These are phyloP conservation scores for Dicyrtomina minuta DNA, from an alignment of 2,888 invertebrate genomes.

Conservation along the genomic window DNA sequence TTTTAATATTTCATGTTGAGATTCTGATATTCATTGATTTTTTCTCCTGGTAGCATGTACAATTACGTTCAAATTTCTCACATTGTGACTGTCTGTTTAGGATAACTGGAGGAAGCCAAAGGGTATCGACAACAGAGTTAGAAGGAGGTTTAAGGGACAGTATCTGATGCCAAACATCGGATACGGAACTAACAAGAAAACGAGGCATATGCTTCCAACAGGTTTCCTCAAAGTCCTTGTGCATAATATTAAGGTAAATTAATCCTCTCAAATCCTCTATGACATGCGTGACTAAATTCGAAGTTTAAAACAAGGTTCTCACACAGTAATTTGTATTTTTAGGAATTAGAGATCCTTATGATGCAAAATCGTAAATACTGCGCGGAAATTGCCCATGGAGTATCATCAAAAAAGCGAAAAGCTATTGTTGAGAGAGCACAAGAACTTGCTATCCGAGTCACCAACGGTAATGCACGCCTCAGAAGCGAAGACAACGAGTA, in stretches of 20 bases:
- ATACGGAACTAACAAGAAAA: slow-evolving; percentile 93
- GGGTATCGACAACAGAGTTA: slow-evolving; percentile 99
- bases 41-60: too few relatives aligned
- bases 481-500: slow-evolving; percentile 99
- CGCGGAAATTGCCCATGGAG: slow-evolving; percentile 96
- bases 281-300: too few relatives aligned
- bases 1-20: too few relatives aligned
- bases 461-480: slow-evolving; percentile 93
- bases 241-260: slow-evolving; percentile 76
- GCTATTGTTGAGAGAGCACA: slow-evolving; percentile 94
- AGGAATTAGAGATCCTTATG: slow-evolving; percentile 95
- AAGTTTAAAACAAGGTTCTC: too few relatives aligned
- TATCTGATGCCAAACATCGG: slow-evolving; percentile 99
- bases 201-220: slow-evolving; percentile 94
- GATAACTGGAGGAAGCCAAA: slow-evolving; percentile 99
- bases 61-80: too few relatives aligned
- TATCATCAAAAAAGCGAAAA: slow-evolving; percentile 97
- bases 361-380: slow-evolving; percentile 98
- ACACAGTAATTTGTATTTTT: slow-evolving; percentile 53
- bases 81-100: too few relatives aligned
- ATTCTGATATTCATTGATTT: neutral
- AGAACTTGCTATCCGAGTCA: slow-evolving; percentile 90
- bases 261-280: too few relatives aligned
- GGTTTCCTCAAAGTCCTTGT: slow-evolving; percentile 95
- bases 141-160: slow-evolving; percentile 98